Conservation (phyloP, 2,888 invertebrate species). For the Mellilla xanthometata region DNA sequence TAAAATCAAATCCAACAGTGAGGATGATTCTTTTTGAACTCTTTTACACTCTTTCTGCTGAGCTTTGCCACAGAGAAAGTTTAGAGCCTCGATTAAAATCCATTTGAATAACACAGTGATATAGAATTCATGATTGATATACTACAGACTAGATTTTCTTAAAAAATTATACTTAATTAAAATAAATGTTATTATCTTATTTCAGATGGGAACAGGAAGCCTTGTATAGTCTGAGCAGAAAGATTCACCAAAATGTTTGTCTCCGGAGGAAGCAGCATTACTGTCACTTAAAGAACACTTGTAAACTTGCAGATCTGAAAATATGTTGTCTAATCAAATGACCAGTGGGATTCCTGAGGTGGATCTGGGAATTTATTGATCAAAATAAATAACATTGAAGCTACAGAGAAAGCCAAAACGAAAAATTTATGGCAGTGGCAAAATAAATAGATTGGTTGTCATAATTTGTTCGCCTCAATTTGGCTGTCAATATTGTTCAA, state of each 20-base stretch:
- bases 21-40: no score
- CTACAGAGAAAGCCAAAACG: slow-evolving; percentile 98
- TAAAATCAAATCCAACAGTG: no score
- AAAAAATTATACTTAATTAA: no score
- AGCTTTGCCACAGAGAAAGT: no score
- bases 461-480: neutral
- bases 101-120: no score
- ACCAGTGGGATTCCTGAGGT: slow-evolving; percentile 99
- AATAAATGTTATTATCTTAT: no score
- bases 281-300: slow-evolving; percentile 95
- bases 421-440: slow-evolving; percentile 94
- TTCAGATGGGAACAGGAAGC: slow-evolving; percentile 57
- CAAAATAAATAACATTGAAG: slow-evolving; percentile 95
- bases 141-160: no score
- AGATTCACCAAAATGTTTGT: slow-evolving; percentile 85
- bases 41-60: no score
- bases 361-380: slow-evolving; percentile 80
- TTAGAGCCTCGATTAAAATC: no score
- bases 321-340: slow-evolving; percentile 98
- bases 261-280: slow-evolving; percentile 95
- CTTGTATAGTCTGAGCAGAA: slow-evolving; percentile 70
- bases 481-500: no score
- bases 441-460: slow-evolving; percentile 90
- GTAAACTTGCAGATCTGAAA: slow-evolving; percentile 84
- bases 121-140: no score